Percentiles rank a stretch among this genome's conserved stretches.
Evolutionary conservation across 1,140 invertebrate genomes (phyloP).

Genomic region (Cephus cinctus): DNA sequence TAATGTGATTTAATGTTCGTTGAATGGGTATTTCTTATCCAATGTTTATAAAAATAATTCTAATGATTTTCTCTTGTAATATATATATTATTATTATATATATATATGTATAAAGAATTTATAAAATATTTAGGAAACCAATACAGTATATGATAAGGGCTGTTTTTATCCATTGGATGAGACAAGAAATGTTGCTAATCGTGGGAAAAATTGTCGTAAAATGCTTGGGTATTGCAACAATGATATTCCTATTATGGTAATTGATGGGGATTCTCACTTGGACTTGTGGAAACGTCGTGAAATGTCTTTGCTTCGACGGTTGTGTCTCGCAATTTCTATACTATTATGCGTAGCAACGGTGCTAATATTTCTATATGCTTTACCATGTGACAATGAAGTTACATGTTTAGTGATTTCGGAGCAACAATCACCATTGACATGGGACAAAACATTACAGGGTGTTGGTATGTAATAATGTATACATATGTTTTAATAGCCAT

Average conservation of each 20-base stretch:
- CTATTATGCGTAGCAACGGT: conserved; percentile 69
- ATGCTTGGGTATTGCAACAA: conserved; percentile 48
- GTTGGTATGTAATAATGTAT: conserved; percentile 53
- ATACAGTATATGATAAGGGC: conserved; percentile 35
- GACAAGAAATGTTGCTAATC: conserved; percentile 38
- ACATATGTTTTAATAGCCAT: neutral
- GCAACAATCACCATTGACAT: conserved; percentile 60
- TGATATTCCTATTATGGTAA: conserved; percentile 62
- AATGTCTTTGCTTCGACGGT: conserved; percentile 66
- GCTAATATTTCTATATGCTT: conserved; percentile 70
- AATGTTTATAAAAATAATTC: no score
- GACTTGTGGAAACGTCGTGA: conserved; percentile 59
- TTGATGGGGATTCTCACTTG: conserved; percentile 58
- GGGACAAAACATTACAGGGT: conserved; percentile 70
- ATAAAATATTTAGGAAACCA: conserved; percentile 27
- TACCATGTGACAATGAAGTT: conserved; percentile 68
- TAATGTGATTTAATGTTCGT: no score
- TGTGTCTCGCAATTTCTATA: conserved; percentile 68
- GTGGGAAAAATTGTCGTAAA: conserved; percentile 37
- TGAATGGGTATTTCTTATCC: no score
- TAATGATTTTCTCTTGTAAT: conserved; percentile 4
- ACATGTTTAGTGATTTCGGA: conserved; percentile 61
- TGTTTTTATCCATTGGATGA: conserved; percentile 46
- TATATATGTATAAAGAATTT: neutral
- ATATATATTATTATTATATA: conserved; percentile 1